Percentiles rank a stretch among this genome's conserved stretches.
These are phyloP conservation scores for Setophaga petechia DNA, from an alignment of 2,113 vertebrate species.

Conservation along the genomic window DNA sequence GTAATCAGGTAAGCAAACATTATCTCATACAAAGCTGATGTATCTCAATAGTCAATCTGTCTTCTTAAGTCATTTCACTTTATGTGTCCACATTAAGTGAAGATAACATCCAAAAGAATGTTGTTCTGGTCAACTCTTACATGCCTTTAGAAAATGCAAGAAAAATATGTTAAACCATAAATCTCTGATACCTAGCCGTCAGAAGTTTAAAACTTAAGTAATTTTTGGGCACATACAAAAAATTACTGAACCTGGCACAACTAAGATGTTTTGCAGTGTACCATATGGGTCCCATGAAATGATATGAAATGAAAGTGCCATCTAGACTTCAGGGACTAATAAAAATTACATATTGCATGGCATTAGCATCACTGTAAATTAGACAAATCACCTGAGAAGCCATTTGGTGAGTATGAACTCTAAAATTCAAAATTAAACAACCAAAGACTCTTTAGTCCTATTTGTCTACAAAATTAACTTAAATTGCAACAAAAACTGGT, in stretches of 20 bases:
- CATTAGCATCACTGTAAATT: background rate
- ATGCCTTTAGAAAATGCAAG: background rate
- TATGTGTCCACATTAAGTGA: fast-evolving
- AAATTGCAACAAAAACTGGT: background rate
- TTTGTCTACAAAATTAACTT: background rate
- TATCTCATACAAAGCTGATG: background rate
- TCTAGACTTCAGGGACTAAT: background rate
- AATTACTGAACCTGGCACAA: background rate
- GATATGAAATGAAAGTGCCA: background rate
- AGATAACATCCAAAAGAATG: background rate
- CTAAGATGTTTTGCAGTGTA: background rate
- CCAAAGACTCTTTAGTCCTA: background rate
- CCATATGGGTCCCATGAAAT: background rate
- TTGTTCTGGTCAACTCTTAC: background rate
- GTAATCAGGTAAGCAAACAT: background rate
- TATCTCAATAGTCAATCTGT: background rate
- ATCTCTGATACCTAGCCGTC: background rate
- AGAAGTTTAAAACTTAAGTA: background rate
- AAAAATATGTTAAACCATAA: background rate
- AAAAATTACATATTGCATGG: background rate
- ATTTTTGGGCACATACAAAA: background rate
- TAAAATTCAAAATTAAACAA: background rate
- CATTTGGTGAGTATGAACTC: background rate
- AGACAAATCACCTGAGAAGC: background rate
- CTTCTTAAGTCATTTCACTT: background rate